Evolutionary conservation across 1,140 invertebrate genomes (phyloP).

Genomic region (Phymorhynchus buccinoides): DNA sequence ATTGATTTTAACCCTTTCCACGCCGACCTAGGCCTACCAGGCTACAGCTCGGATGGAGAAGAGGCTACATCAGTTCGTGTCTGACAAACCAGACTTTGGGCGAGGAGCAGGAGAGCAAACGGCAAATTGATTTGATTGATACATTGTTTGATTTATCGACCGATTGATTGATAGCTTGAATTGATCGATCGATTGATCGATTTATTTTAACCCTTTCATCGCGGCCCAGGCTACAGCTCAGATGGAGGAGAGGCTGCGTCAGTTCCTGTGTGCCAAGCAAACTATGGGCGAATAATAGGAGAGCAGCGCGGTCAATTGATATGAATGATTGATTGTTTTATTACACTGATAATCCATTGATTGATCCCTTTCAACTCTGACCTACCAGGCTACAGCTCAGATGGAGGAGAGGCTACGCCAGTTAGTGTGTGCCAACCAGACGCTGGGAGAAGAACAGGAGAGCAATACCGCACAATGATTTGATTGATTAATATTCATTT

Average conservation of each 20-base stretch:
- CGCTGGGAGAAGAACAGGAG: constrained; percentile 74
- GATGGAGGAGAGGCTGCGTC: constrained; percentile 91
- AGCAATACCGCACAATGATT: constrained; percentile 91
- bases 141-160: too few relatives aligned
- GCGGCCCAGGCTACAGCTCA: constrained; percentile 91
- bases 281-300: constrained; percentile 74
- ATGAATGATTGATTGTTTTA: too few relatives aligned
- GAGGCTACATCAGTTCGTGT: constrained; percentile 85
- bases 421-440: constrained; percentile 82
- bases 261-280: constrained; percentile 83
- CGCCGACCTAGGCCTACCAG: too few relatives aligned
- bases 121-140: too few relatives aligned
- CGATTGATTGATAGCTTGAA: too few relatives aligned
- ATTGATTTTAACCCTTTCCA: too few relatives aligned
- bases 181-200: too few relatives aligned
- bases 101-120: constrained; percentile 76
- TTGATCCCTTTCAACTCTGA: too few relatives aligned
- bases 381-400: constrained; percentile 90
- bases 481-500: too few relatives aligned
- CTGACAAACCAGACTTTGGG: constrained; percentile 78
- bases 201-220: too few relatives aligned
- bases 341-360: too few relatives aligned
- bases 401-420: constrained; percentile 92
- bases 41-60: too few relatives aligned
- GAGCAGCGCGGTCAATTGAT: constrained; percentile 90